A percentile compares a stretch with the other conserved stretches of the same genome.
phyloP scores from a whole-genome alignment of 2,797 vertebrate species.

The Triplophysa bombifrons region DNA sequence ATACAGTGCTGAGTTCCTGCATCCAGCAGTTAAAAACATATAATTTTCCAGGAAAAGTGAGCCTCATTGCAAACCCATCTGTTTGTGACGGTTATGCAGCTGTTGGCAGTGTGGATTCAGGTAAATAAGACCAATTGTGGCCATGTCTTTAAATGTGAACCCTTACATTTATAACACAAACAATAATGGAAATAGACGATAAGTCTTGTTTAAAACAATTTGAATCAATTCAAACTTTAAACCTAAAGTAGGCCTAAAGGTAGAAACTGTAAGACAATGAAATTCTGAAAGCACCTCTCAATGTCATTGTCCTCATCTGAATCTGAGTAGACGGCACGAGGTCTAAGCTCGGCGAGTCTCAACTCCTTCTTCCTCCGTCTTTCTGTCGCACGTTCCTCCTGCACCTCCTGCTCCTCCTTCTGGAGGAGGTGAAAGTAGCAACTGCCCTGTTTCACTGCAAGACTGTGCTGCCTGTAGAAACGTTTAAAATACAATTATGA shows the following conservation, averaged over 20 bases:
- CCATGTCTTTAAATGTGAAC: neutral
- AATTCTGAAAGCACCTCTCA: constrained; percentile 42
- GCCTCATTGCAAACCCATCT: neutral
- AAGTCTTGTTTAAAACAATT: neutral
- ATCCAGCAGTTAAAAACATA: neutral
- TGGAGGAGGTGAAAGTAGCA: constrained; percentile 72
- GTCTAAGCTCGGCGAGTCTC: constrained; percentile 60
- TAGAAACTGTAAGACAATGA: neutral
- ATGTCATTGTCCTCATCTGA: constrained; percentile 50
- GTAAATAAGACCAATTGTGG: neutral
- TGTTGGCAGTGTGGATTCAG: neutral
- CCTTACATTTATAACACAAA: too few relatives aligned
- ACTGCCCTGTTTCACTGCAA: constrained; percentile 68
- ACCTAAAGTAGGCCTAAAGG: neutral
- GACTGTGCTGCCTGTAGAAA: constrained; percentile 65
- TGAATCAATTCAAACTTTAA: neutral
- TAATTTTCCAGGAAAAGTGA: neutral
- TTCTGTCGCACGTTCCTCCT: constrained; percentile 50
- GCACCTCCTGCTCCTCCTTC: constrained; percentile 67
- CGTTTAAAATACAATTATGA: constrained; percentile 45
- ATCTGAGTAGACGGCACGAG: constrained; percentile 48
- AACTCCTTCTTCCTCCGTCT: constrained; percentile 51
- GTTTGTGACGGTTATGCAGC: neutral
- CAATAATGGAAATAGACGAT: neutral
- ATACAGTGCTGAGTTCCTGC: neutral